These are phyloP conservation scores for Mallateleia sp. DNA, from an alignment of 2,888 invertebrate species.

Conservation along the genomic window DNA sequence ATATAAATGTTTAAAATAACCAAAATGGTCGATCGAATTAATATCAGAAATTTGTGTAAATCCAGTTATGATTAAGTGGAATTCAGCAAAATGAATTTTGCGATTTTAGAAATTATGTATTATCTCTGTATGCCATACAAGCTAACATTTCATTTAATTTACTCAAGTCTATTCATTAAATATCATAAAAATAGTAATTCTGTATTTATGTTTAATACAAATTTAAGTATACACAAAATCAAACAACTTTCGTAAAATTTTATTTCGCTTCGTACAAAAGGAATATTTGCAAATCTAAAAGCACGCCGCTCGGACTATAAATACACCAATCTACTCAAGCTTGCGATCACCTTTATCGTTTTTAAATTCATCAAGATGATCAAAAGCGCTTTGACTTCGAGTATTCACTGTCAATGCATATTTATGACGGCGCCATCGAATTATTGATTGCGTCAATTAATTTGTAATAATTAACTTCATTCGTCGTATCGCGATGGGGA, in stretches of 20 bases:
- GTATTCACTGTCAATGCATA: constrained; percentile 38
- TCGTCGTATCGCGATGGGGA: constrained; percentile 16
- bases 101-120: too few relatives aligned
- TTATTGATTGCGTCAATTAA: constrained; percentile 61
- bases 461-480: constrained; percentile 65
- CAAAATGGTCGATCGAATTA: too few relatives aligned
- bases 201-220: too few relatives aligned
- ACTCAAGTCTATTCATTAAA: too few relatives aligned
- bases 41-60: too few relatives aligned
- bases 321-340: constrained; percentile 26
- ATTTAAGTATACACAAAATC: not conserved
- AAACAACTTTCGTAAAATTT: not conserved
- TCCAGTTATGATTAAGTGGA: too few relatives aligned
- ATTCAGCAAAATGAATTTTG: too few relatives aligned
- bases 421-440: constrained; percentile 46
- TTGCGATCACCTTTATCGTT: constrained; percentile 27
- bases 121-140: too few relatives aligned
- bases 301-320: constrained; percentile 8
- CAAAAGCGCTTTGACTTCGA: constrained; percentile 38
- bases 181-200: too few relatives aligned
- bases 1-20: too few relatives aligned
- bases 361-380: constrained; percentile 48
- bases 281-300: constrained; percentile 1
- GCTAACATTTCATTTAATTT: too few relatives aligned
- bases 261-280: not conserved